A percentile compares a stretch with the other conserved stretches of the same genome.
Conservation (phyloP, 1,140 invertebrate species). For the Onthophagus taurus region DNA sequence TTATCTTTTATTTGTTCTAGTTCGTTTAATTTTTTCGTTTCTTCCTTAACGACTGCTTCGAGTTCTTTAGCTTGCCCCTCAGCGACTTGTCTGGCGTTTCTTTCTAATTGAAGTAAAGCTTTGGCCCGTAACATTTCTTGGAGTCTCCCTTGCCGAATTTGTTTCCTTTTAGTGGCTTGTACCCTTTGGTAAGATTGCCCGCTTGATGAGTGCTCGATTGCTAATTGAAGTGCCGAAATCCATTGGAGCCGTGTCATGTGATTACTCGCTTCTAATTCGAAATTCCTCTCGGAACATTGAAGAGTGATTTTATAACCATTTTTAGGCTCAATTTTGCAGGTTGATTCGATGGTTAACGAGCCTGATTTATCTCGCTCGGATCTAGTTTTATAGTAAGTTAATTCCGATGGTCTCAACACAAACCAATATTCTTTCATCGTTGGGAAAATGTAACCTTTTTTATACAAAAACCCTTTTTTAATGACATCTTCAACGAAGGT, state of each 20-base stretch:
- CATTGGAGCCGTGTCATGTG: constrained; percentile 62
- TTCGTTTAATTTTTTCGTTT: constrained; percentile 60
- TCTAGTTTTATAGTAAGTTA: constrained; percentile 65
- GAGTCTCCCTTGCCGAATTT: constrained; percentile 48
- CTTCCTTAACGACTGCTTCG: constrained; percentile 56
- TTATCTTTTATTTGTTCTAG: constrained; percentile 56
- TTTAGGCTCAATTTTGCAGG: constrained; percentile 53
- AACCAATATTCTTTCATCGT: constrained; percentile 73
- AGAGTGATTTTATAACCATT: constrained; percentile 45
- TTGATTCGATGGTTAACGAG: constrained; percentile 50
- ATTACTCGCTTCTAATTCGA: constrained; percentile 58
- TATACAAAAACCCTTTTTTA: constrained; percentile 69
- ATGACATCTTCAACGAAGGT: constrained; percentile 72
- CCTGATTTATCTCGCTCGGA: constrained; percentile 63
- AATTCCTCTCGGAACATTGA: constrained; percentile 54
- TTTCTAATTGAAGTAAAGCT: constrained; percentile 51
- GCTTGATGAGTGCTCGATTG: constrained; percentile 52
- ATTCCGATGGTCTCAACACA: constrained; percentile 60
- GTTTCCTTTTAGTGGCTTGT: constrained; percentile 48
- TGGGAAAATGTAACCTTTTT: constrained; percentile 63
- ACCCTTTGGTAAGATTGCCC: constrained; percentile 56
- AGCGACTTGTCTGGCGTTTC: constrained; percentile 55
- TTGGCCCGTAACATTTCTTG: constrained; percentile 45
- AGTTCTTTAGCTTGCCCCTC: constrained; percentile 54
- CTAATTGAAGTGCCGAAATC: constrained; percentile 59